Evolutionary conservation across 2,888 invertebrate species (phyloP), one percentile per base, ranked within the genome.

Genomic region (Unio pictorum): DNA sequence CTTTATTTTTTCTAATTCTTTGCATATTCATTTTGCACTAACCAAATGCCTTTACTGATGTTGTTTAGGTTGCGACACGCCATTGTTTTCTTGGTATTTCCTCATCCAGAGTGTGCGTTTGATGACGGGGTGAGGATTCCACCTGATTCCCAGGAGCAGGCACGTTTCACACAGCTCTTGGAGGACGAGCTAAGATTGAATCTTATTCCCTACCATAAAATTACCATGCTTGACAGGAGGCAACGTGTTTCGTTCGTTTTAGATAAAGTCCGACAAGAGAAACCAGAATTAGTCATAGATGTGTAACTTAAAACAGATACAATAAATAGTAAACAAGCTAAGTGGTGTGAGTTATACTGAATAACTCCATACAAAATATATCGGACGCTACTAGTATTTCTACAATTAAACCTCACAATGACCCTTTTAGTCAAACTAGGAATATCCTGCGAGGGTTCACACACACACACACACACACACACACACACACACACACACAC

Each of bases 41-140:
- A 28, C 6, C 1, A 20, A 60, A 23, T 17, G 23, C 18, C 23
- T 26, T 56, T 55, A 20, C n/a, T 30, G 30, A 20, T 34, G 26
- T 23, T 17, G n/a, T 69, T 58, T 18, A 69, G 69, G 58, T 55
- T 71, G 26, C 62, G 60, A 56, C 23, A 63, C 18, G 64, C 71
- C 18, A 8, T 67, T 20, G 59, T 71, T 1, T 71, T 71, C 55
- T 56, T 71, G 6, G 30, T 71, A 17, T 56, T 61, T 17, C 71
- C 71, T n/a, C 71, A 71, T 8, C 45, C 55, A 7, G 67, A 71
- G 56, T 71, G 71, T 45, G 61, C 67, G 6, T 20, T 23, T 20
- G 71, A 67, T n/a, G 71, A 71, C 54, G 30, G 15, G 0, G 67
- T 71, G 18, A 23, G 71, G 28, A 23, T 71, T 15, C 59, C 66